Base-by-base conservation (phyloP, 2,113 vertebrate genomes). In the Clarias macrocephalus region DNA sequence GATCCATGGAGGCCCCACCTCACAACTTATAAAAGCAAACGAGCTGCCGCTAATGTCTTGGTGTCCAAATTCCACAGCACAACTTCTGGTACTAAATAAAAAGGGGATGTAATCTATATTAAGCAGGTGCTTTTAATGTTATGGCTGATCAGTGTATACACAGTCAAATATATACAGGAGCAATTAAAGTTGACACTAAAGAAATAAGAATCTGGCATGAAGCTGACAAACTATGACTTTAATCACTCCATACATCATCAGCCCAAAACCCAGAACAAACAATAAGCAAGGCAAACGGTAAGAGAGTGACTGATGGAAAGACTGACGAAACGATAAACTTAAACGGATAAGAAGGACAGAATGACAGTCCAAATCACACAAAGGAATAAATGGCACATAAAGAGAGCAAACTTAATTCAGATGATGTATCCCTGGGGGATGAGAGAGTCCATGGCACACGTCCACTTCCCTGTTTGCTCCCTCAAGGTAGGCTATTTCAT, bases 351-450 rank as follows among this genome's bases (percentile, higher is more conserved):
- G 57, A 86, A 54, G 52, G 73, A 81, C 83, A 48, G 48, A 75
- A 57, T 66, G 30, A 72, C 85, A 84, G 19, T 68, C 59, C 63
- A 63, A 63, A 63, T 76, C 66, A 86, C 80, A 86, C 11, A 5
- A 81, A 81, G 59, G 57, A 62, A 81, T 81, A 81, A 33, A 60
- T 60, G 19, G 56, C 79, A 80, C 18, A 62, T 80, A 81, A 86
- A 84, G 37, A 30, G 77, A 84, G 80, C 77, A 57, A 86, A 65
- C 80, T 89, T 82, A 73, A 80, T 81, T 89, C 70, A 79, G 68
- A 86, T 62, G 33, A 86, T 72, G 72, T 89, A 76, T 84, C 88
- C 88, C 75, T 42, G 62, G 88, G 86, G 85, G 84, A 13, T 30
- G 28, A 48, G 72, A 60, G n/a, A 72, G 63, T 83, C 85, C 72